These are phyloP conservation scores for Micrasema longulum DNA, from an alignment of 1,140 invertebrate species.

Conservation along the genomic window DNA sequence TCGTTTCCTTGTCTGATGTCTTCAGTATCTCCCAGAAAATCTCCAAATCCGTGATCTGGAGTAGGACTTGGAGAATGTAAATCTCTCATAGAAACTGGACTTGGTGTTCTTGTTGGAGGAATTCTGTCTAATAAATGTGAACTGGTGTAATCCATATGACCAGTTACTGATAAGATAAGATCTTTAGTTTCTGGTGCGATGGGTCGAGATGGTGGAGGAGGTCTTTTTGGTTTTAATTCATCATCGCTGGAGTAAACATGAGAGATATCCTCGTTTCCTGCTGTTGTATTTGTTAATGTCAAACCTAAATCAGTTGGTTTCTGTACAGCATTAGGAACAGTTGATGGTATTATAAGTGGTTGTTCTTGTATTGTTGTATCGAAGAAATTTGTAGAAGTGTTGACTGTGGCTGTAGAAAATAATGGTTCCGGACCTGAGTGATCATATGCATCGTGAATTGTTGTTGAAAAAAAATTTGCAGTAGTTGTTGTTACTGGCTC, in stretches of 20 bases:
- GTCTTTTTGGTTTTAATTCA: constrained; percentile 57
- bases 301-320: constrained; percentile 58
- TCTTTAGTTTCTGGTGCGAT: constrained; percentile 80
- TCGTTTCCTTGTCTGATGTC: constrained; percentile 54
- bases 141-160: constrained; percentile 89
- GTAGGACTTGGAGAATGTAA: constrained; percentile 87
- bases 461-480: constrained; percentile 56
- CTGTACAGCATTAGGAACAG: constrained; percentile 57
- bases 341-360: constrained; percentile 31
- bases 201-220: constrained; percentile 72
- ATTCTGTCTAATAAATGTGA: constrained; percentile 84
- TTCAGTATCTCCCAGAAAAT: constrained; percentile 72
- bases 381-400: constrained; percentile 48
- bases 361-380: constrained; percentile 49
- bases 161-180: constrained; percentile 86
- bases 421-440: constrained; percentile 40
- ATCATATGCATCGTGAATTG: constrained; percentile 47
- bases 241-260: constrained; percentile 56
- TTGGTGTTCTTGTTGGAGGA: constrained; percentile 83
- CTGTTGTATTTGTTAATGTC: constrained; percentile 42
- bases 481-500: constrained; percentile 59
- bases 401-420: constrained; percentile 45
- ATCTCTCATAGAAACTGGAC: constrained; percentile 82
- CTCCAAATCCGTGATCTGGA: constrained; percentile 77
- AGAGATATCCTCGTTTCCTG: constrained; percentile 29